A percentile compares a stretch with the other conserved stretches of the same genome.
These are phyloP conservation scores for Glyptemys insculpta DNA, from an alignment of 2,797 vertebrate species.

Conservation along the genomic window DNA sequence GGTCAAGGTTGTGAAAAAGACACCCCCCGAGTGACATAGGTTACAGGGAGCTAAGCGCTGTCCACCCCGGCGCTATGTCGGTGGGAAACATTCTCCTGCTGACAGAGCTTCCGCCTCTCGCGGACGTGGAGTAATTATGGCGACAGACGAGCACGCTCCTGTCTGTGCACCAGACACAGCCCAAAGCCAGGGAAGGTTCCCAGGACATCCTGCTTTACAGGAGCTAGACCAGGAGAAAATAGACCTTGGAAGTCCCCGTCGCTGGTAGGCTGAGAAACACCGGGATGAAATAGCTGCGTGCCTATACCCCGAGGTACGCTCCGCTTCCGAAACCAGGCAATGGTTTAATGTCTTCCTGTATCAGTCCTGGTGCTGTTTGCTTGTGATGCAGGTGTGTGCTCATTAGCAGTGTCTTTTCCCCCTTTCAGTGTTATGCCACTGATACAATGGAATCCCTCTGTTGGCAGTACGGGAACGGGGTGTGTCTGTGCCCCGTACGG, in stretches of 20 bases:
- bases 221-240: not conserved
- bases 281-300: not conserved
- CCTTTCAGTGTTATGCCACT: not conserved
- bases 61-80: too few relatives aligned
- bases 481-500: accelerated
- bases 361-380: not conserved
- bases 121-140: too few relatives aligned
- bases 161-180: too few relatives aligned
- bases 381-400: not conserved
- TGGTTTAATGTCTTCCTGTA: not conserved
- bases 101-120: too few relatives aligned
- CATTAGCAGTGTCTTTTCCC: not conserved
- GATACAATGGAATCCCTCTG: not conserved
- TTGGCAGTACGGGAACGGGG: not conserved
- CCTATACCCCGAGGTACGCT: accelerated
- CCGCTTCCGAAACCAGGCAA: not conserved
- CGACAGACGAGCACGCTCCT: too few relatives aligned
- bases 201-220: not conserved
- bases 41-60: too few relatives aligned
- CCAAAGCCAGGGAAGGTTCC: not conserved
- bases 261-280: not conserved
- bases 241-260: not conserved
- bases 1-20: too few relatives aligned
- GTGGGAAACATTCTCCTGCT: too few relatives aligned
- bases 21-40: too few relatives aligned